Base-by-base conservation (phyloP, 2,888 invertebrate species). In the Frankliniella fusca region DNA sequence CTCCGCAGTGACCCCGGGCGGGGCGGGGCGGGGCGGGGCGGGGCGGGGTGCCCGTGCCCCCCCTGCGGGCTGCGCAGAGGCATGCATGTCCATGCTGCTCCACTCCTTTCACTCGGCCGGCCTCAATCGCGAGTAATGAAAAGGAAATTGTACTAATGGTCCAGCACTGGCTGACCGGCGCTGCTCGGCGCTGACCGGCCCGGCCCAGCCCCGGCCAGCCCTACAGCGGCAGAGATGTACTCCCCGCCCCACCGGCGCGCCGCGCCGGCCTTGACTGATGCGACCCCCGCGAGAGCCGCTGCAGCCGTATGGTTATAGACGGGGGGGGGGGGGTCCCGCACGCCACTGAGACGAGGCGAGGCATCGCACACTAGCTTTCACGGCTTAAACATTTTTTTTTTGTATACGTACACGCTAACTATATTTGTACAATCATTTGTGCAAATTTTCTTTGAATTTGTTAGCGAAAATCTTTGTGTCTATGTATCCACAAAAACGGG, bases 1-100 rank as follows among this genome's bases (percentile, higher is more conserved):
- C 38, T n/a, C n/a, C n/a, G n/a, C 38, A 38, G 38, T 38, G 38
- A 38, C 38, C 38, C 38, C 38, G 38, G 38, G 38, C 5, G 38
- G 38, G 38, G 38, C 38, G 38, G 38, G 38, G 38, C 38, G 38
- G 38, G 38, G 38, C 38, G 38, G 38, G 38, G 38, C 38, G 38
- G 38, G 38, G 3, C 38, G 38, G 38, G 38, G 38, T 38, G 38
- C 93, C 48, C 88, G 88, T 84, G 90, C 90, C 84, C 86, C 86
- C 80, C 85, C 88, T 79, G 89, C 91, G 84, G 89, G 89, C 85
- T 90, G 90, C 89, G 89, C 90, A 83, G 90, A 91, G 80, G 90
- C 91, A 86, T 87, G 91, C 86, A 91, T 91, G 91, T 91, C 85
- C 87, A 86, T 83, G 54, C 54, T 23, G 70, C 70, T 23, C n/a